phyloP scores from a whole-genome alignment of 64 coral and sea anemone species.

The Hydrozoanthus tunicans region DNA sequence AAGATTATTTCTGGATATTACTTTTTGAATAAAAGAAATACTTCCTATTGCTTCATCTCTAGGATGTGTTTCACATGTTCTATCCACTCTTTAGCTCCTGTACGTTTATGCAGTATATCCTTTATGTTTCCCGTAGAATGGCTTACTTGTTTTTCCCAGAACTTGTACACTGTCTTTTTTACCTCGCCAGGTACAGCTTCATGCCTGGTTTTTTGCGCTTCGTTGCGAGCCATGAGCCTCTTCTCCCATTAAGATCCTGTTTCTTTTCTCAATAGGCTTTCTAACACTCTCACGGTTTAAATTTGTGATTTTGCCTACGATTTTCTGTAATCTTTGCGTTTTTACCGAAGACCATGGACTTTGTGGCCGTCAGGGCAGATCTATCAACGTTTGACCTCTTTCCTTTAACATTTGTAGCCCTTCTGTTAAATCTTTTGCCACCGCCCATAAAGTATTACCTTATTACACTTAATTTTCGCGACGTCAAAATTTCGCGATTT shows the following conservation, averaged over 20 bases:
- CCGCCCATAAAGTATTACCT: neutral
- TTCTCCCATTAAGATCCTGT: conserved; percentile 31
- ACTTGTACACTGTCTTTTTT: neutral
- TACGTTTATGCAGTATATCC: neutral
- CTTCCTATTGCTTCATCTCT: neutral
- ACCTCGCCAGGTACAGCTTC: neutral
- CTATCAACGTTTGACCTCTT: conserved; percentile 7
- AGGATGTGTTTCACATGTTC: neutral
- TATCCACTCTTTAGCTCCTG: neutral
- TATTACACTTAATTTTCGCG: too few relatives aligned
- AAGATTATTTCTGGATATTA: neutral
- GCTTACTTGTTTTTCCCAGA: neutral
- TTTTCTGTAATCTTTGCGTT: conserved; percentile 7
- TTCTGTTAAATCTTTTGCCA: neutral
- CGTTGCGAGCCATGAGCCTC: conserved; percentile 1
- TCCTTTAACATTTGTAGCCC: neutral
- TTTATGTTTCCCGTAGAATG: neutral
- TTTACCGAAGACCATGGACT: conserved; percentile 11
- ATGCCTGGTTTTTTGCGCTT: conserved; percentile 20
- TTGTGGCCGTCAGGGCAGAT: neutral
- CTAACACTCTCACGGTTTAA: conserved; percentile 6
- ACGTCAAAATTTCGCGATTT: too few relatives aligned
- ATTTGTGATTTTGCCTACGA: neutral
- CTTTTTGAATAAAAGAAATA: neutral
- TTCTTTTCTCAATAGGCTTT: conserved; percentile 27